Conservation (phyloP, 2,113 vertebrate genomes). For the Sylvilagus bachmani region DNA sequence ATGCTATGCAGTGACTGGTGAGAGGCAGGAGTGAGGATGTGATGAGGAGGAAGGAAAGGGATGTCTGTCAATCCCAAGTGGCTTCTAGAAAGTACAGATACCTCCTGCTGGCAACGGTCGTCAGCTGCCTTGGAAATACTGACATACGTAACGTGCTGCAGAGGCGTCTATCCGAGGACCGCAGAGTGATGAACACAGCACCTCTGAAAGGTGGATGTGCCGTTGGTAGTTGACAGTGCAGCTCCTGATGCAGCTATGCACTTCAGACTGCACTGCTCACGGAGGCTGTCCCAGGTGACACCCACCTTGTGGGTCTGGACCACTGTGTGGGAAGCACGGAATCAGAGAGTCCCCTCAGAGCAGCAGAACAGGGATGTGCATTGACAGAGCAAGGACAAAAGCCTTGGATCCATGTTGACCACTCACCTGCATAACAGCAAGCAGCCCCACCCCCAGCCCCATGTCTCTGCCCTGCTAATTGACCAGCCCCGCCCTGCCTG, state of each 20-base stretch:
- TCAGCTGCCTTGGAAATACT: neutral
- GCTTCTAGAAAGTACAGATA: neutral
- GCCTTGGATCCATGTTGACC: too few relatives aligned
- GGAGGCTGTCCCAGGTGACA: neutral
- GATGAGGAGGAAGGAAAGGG: neutral
- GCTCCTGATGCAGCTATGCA: too few relatives aligned
- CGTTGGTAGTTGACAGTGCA: neutral
- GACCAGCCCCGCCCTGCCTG: too few relatives aligned
- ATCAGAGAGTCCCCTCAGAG: neutral
- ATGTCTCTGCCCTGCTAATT: too few relatives aligned
- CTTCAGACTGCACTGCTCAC: neutral
- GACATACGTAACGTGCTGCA: neutral
- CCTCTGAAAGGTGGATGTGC: neutral
- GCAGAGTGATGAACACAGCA: neutral
- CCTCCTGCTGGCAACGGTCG: neutral
- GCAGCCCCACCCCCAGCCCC: too few relatives aligned
- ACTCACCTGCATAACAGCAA: too few relatives aligned
- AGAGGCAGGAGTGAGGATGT: neutral
- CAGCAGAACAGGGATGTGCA: too few relatives aligned
- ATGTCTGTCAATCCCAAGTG: neutral
- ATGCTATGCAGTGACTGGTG: neutral
- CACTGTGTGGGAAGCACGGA: neutral
- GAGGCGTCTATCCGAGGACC: neutral
- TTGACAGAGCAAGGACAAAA: too few relatives aligned
- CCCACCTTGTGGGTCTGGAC: neutral